A percentile compares a stretch with the other conserved stretches of the same genome.
These are phyloP conservation scores for Arvicanthis niloticus DNA, from an alignment of 2,113 vertebrate species.

Conservation along the genomic window DNA sequence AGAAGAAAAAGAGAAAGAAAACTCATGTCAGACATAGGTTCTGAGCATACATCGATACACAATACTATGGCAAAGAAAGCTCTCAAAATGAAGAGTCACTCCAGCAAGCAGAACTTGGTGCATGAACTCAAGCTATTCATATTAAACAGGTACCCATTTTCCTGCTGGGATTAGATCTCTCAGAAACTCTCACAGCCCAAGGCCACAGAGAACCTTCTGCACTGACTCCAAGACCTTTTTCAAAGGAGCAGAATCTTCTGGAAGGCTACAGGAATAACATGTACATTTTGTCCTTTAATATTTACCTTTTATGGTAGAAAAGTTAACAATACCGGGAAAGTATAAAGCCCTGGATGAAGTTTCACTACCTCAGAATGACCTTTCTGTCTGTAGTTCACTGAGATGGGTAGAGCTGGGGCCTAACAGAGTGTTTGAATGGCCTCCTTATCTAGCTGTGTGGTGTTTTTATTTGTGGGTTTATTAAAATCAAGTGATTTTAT, in stretches of 20 bases:
- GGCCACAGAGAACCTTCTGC: rapidly evolving
- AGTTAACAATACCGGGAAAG: neutral
- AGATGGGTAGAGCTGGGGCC: neutral
- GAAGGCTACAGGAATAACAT: neutral
- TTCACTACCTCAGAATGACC: neutral
- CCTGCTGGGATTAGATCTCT: neutral
- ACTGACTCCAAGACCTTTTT: neutral
- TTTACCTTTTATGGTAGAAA: neutral
- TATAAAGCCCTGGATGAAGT: neutral
- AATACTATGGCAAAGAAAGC: neutral
- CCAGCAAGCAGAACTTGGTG: neutral
- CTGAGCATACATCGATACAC: neutral
- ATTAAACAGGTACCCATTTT: neutral
- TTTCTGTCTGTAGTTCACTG: neutral
- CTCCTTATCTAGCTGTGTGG: neutral
- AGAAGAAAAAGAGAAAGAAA: neutral
- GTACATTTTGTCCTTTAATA: neutral
- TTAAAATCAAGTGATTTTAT: neutral
- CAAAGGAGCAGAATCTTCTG: neutral
- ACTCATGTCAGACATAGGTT: neutral
- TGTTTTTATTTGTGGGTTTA: neutral
- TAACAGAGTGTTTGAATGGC: neutral
- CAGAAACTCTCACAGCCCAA: neutral
- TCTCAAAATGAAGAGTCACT: neutral
- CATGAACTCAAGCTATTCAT: neutral